These are phyloP conservation scores for Anastatus disparis DNA, from an alignment of 1,140 invertebrate species.

Conservation along the genomic window DNA sequence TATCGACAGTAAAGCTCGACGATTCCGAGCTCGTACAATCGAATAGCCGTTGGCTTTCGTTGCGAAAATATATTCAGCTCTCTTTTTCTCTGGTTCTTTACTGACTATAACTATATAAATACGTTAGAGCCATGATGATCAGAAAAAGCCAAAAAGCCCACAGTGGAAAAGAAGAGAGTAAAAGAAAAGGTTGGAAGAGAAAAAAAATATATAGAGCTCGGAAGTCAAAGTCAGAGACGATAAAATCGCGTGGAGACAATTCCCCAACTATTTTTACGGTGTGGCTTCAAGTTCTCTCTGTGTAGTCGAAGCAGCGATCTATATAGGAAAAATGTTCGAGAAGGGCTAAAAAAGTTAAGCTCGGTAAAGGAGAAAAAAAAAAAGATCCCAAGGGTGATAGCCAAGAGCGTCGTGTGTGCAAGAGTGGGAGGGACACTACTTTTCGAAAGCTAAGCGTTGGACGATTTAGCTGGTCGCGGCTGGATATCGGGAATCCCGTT, in stretches of 20 bases:
- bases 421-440: slow-evolving; percentile 19
- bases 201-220: background rate
- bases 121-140: background rate
- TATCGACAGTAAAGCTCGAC: background rate
- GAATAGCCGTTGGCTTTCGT: background rate
- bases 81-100: too few species aligned
- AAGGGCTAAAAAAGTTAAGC: slow-evolving; percentile 8
- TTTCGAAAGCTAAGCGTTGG: slow-evolving; percentile 17
- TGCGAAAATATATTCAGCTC: too few species aligned
- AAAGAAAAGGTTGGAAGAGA: slow-evolving; percentile 1
- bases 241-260: slow-evolving; percentile 52
- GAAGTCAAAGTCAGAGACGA: slow-evolving; percentile 37
- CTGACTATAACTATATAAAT: too few species aligned
- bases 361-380: too few species aligned
- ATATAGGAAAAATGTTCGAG: too few species aligned
- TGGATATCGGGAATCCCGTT: slow-evolving; percentile 41
- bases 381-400: slow-evolving; percentile 35
- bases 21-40: slow-evolving; percentile 14
- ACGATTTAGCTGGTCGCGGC: slow-evolving; percentile 43
- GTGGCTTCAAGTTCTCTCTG: background rate
- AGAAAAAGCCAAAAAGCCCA: slow-evolving; percentile 1
- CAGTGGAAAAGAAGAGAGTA: background rate
- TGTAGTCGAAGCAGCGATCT: background rate
- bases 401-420: background rate
- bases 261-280: slow-evolving; percentile 49